Evolutionary conservation across 2,888 invertebrate genomes (phyloP), one percentile per base, ranked within the genome.

Genomic region (Caenorhabditis sp.): DNA sequence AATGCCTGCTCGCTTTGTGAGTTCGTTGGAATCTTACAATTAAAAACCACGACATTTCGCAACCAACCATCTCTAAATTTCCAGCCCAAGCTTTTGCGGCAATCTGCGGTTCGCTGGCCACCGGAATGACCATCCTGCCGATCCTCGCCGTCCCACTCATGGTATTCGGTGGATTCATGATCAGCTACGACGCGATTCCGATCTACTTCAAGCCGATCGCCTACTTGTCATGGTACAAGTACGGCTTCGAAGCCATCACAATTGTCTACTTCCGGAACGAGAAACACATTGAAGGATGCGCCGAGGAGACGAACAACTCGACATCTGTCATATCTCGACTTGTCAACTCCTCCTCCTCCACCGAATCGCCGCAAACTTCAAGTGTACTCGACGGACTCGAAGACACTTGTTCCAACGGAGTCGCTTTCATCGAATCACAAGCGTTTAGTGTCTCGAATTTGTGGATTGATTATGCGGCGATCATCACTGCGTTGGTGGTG

Each of bases 151-250:
- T 82, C n/a, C 83, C 83, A n/a, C 56, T 85, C 26, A 72, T 84
- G 74, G 68, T 82, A 96, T 13, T 95, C 96, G 1, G 97, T 96
- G 93, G 95, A 95, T 92, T 82, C 24, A 44, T 82, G 55, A 83
- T 80, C 51, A 62, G 32, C 32, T 77, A 65, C 32, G 68, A 80
- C 22, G 32, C 90, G 4, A 84, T 92, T 18, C 91, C 91, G 0
- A 77, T 78, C 6, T 92, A 90, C 70, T 89, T 92, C 62, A 22
- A 86, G 35, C 91, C 91, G 87, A 58, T 91, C 24, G 83, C 91
- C 74, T 92, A 91, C 80, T n/a, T 92, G 9, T 92, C 92, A 6
- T 92, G 91, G 91, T 90, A 92, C 80, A 87, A 89, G 64, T 92
- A 91, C 71, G 79, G 88, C 18, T 92, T 91, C 79, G 92, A 92